Evolutionary conservation across 2,888 invertebrate species (phyloP).

Genomic region (Nomada lathburiana): DNA sequence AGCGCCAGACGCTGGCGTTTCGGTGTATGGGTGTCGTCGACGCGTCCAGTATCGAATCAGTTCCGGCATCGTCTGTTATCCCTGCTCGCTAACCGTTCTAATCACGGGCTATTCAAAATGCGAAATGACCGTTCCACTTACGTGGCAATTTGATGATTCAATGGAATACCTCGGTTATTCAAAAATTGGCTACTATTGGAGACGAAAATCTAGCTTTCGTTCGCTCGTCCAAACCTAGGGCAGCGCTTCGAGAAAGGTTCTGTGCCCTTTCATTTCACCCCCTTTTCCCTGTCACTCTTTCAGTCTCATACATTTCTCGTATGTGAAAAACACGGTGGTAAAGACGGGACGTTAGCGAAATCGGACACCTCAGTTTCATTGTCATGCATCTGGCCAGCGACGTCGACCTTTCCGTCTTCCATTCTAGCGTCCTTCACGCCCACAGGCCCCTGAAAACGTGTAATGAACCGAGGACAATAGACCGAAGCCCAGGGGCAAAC

Average conservation of each 20-base stretch:
- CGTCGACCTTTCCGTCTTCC: neutral
- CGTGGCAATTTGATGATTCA: constrained; percentile 52
- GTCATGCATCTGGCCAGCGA: constrained; percentile 62
- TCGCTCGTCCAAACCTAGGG: constrained; percentile 6
- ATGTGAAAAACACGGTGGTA: constrained; percentile 44
- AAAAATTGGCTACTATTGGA: constrained; percentile 52
- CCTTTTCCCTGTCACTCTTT: neutral
- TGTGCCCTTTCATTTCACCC: constrained; percentile 1
- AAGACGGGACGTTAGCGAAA: constrained; percentile 61
- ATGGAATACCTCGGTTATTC: constrained; percentile 49
- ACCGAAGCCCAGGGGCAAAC: constrained; percentile 43
- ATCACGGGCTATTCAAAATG: constrained; percentile 55
- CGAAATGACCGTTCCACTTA: constrained; percentile 52
- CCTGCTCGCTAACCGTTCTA: constrained; percentile 46
- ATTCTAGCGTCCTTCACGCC: neutral
- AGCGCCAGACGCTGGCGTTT: neutral
- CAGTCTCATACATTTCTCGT: constrained; percentile 19
- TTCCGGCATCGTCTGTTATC: constrained; percentile 16
- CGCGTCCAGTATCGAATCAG: constrained; percentile 12
- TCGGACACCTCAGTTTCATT: constrained; percentile 62
- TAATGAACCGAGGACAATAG: constrained; percentile 65
- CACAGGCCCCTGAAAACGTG: constrained; percentile 45
- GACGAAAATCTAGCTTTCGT: constrained; percentile 41
- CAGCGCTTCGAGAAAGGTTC: constrained; percentile 15
- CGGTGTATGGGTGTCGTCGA: constrained; percentile 1